Conservation (phyloP, 2,113 vertebrate genomes). For the Noturus placidus region DNA sequence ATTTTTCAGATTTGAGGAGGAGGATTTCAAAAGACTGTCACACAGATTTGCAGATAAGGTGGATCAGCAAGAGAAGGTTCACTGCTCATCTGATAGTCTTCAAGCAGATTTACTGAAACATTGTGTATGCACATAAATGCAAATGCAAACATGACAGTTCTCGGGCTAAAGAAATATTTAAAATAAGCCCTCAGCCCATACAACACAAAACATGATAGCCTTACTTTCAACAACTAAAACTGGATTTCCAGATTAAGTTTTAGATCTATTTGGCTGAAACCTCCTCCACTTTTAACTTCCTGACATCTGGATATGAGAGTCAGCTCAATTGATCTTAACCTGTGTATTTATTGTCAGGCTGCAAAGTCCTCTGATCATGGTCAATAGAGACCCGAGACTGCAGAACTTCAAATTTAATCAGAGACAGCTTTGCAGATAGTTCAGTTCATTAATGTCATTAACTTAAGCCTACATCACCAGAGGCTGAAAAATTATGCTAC, state of each 20-base stretch:
- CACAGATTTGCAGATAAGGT: constrained; percentile 42
- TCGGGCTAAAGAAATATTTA: neutral
- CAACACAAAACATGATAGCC: neutral
- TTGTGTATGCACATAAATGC: neutral
- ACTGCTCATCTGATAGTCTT: constrained; percentile 31
- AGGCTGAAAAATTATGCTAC: constrained; percentile 50
- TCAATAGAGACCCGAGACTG: neutral
- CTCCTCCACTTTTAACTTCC: neutral
- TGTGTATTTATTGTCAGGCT: neutral
- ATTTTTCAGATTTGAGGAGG: constrained; percentile 52
- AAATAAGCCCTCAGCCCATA: neutral
- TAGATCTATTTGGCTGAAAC: neutral
- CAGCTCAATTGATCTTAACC: neutral
- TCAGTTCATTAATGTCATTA: constrained; percentile 65
- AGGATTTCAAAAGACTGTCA: constrained; percentile 52
- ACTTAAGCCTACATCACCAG: constrained; percentile 51
- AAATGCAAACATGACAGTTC: neutral
- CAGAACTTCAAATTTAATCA: constrained; percentile 11
- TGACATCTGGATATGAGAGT: neutral
- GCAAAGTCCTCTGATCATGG: neutral
- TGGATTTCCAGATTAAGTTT: neutral
- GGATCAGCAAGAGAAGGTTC: constrained; percentile 34
- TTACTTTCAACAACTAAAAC: neutral
- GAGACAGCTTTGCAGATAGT: constrained; percentile 33
- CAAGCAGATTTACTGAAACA: constrained; percentile 27